Evolutionary conservation across 2,797 vertebrate genomes (phyloP), one percentile per base, ranked within the genome.

Genomic region (Agapornis canus): DNA sequence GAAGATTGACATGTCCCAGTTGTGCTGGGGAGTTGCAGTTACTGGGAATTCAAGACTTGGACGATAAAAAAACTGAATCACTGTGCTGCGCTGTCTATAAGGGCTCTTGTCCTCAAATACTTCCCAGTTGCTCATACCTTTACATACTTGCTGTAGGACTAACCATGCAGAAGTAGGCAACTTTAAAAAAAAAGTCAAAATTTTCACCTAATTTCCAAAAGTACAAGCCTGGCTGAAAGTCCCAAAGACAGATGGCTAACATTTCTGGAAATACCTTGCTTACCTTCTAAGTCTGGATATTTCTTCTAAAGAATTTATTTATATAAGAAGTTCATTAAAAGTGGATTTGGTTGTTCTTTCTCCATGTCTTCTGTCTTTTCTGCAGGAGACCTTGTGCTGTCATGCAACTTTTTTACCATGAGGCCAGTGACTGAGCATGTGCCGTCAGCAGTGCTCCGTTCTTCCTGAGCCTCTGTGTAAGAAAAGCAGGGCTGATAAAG

Each of bases 361-460:
- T 59, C 57, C 32, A 7, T 17, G 20, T 29, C 61, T 51, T 60
- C 51, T 16, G 11, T 10, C 39, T 32, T 10, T 73, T 57, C 48
- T 1, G 8, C 32, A n/a, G 66, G 15, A 57, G 29, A 7, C 23
- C 49, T 43, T 49, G 17, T 26, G 27, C 59, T n/a, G 7, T 32
- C 25, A 43, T 0, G 4, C 42, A 35, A 16, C 12, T 43, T 32
- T 47, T 60, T 19, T 10, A 16, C 40, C 3, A 0, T 2, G 19
- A 8, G 20, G 21, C 29, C 31, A 5, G 56, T 11, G 10, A 19
- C 39, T 11, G 27, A 26, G 13, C 6, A 5, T 1, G 10, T 35
- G 45, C 51, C 60, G 21, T 5, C 23, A 11, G 42, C 29, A 10
- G 37, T 5, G 18, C 6, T 56, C 72, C 40, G 25, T 13, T 56